A percentile compares a stretch with the other conserved stretches of the same genome.
Conservation (phyloP, 2,113 vertebrate genomes). For the Pipra filicauda region DNA sequence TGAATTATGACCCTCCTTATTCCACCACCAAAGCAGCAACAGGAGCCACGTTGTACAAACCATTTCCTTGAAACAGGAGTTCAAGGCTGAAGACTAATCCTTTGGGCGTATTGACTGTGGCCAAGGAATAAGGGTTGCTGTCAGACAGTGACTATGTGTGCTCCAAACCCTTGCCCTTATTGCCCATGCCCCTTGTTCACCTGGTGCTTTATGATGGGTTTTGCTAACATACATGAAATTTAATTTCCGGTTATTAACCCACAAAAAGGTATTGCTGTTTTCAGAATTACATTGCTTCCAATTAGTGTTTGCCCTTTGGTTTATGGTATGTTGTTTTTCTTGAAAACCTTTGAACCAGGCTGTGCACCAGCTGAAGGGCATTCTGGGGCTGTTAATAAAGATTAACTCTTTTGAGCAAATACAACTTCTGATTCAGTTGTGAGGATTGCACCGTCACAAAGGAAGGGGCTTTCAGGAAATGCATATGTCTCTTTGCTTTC, state of each 20-base stretch:
- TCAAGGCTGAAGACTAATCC: background rate
- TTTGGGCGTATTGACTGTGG: background rate
- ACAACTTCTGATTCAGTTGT: accelerated
- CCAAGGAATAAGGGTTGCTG: background rate
- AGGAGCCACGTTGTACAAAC: accelerated
- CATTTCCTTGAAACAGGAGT: background rate
- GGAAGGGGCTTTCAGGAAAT: background rate
- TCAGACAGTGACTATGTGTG: background rate
- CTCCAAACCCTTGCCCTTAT: slow-evolving; percentile 10
- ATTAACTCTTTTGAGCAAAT: slow-evolving; percentile 57
- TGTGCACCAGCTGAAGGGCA: slow-evolving; percentile 50
- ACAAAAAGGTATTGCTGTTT: slow-evolving; percentile 19
- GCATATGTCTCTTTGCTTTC: background rate
- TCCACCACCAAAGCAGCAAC: background rate
- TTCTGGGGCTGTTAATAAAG: slow-evolving; percentile 42
- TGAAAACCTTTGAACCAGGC: slow-evolving; percentile 74
- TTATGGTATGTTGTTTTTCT: slow-evolving; percentile 76
- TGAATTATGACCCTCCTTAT: background rate
- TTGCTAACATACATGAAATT: slow-evolving; percentile 40
- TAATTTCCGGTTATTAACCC: slow-evolving; percentile 72
- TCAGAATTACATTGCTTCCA: slow-evolving; percentile 50
- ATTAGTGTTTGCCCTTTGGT: slow-evolving; percentile 78
- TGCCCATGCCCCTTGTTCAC: background rate
- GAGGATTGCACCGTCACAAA: accelerated
- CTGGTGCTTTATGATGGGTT: slow-evolving; percentile 55